Evolutionary conservation across 2,113 vertebrate genomes (phyloP), one percentile per base, ranked within the genome.

Genomic region (Paratilapia polleni): DNA sequence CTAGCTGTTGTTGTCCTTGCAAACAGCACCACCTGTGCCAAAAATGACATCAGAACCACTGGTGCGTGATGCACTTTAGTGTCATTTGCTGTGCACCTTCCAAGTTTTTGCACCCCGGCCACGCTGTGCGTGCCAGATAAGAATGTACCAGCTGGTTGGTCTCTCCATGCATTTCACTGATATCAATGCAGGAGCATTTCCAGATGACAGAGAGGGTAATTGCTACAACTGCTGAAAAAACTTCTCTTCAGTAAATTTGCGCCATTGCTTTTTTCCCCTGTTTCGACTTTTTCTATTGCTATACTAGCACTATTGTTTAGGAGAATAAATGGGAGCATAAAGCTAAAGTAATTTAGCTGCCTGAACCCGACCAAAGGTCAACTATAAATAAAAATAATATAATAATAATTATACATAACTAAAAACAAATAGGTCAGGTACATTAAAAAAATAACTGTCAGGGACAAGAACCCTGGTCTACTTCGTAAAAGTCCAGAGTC

Each of bases 201-300:
- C n/a, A 43, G 14, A 66, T 66, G 63, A 43, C 0, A 0, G 0
- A 41, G 38, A 2, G 9, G 38, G 2, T 10, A 9, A 41, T 36
- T 36, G 36, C 5, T 36, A 8, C 36, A 36, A 8, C 38, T 2
- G 38, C 10, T 9, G 38, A 41, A 11, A 41, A 41, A 41, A 41
- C 34, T 36, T 36, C 34, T 36, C 34, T 64, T 64, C 7, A 66
- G 19, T 24, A 66, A 66, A 43, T 17, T 38, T 38, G 22, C 6
- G 6, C 8, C 36, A 36, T 36, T 36, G 36, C 36, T 36, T 36
- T 36, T 4, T 36, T 36, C 6, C 2, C 34, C 12, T 8, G 36
- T 64, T 64, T 64, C 8, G 36, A 43, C 36, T n/a, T 41, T 6
- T 15, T 64, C 41, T 66, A 66, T 41, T 36, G 1, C 22, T 64